Conservation (phyloP, 37 sponge, comb jelly and placozoan species). For the Amphimedon queenslandica region DNA sequence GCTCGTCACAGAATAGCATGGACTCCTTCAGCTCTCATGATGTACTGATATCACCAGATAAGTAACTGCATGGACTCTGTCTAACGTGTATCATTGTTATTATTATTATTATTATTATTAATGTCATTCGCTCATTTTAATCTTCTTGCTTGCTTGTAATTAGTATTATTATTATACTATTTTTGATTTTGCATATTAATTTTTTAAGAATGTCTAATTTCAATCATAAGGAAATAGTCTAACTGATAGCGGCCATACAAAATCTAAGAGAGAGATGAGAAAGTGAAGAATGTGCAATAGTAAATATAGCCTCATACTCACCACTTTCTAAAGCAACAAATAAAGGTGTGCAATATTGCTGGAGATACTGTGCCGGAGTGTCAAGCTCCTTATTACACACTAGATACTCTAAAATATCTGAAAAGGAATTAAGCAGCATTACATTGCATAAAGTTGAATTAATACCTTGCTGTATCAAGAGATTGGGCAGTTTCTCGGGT, state of each 20-base stretch:
- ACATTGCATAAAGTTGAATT: background rate
- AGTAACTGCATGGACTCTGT: too few species aligned
- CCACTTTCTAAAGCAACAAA: constrained; percentile 58
- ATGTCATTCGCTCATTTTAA: too few species aligned
- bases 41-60: too few species aligned
- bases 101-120: too few species aligned
- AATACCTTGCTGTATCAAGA: constrained; percentile 67
- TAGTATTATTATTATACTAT: too few species aligned
- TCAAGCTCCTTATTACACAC: constrained; percentile 14
- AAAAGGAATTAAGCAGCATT: too few species aligned
- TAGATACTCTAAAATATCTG: constrained; percentile 76
- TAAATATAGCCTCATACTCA: constrained; percentile 2
- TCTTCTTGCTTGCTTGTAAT: too few species aligned
- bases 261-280: constrained; percentile 19
- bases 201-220: too few species aligned
- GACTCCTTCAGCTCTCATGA: too few species aligned
- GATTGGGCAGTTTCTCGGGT: constrained; percentile 28
- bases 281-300: background rate
- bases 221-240: constrained; percentile 73
- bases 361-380: constrained; percentile 44
- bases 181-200: too few species aligned
- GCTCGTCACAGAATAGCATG: too few species aligned
- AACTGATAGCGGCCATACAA: constrained; percentile 66
- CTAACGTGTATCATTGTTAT: too few species aligned
- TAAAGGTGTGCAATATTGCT: constrained; percentile 38